These are phyloP conservation scores for Ifrita kowaldi DNA, from an alignment of 2,113 vertebrate genomes.

Conservation along the genomic window DNA sequence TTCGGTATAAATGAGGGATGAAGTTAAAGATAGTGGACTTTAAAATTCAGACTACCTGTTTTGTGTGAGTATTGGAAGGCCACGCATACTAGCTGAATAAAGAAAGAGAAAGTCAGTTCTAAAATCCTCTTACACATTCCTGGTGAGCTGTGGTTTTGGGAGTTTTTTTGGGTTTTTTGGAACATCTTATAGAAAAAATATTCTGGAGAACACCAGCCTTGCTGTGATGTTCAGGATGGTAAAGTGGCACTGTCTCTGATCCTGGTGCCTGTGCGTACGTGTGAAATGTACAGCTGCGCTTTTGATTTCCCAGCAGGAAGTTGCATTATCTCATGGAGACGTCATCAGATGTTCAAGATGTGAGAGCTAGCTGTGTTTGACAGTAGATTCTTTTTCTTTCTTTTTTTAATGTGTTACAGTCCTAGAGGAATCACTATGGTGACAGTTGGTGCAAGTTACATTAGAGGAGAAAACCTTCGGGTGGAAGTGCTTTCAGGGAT, in stretches of 20 bases:
- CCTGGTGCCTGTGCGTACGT: fast-evolving
- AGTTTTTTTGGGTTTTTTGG: fast-evolving
- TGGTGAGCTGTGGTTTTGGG: background rate
- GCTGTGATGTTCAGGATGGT: background rate
- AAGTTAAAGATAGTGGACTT: background rate
- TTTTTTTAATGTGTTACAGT: background rate
- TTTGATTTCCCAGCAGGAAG: background rate
- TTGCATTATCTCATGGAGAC: background rate
- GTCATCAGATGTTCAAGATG: background rate
- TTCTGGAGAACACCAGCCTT: background rate
- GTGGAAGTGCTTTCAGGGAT: background rate
- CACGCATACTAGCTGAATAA: background rate
- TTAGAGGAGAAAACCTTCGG: background rate
- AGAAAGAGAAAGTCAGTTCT: background rate
- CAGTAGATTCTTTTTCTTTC: background rate
- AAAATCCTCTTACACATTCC: background rate
- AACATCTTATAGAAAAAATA: background rate
- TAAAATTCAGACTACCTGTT: background rate
- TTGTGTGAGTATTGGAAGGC: background rate
- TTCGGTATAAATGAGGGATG: background rate
- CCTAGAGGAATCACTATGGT: background rate
- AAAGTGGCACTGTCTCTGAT: background rate
- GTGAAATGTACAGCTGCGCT: background rate
- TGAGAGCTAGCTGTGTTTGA: background rate
- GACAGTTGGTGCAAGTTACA: background rate